phyloP scores from a whole-genome alignment of 2,888 invertebrate species.

The Mellilla xanthometata region DNA sequence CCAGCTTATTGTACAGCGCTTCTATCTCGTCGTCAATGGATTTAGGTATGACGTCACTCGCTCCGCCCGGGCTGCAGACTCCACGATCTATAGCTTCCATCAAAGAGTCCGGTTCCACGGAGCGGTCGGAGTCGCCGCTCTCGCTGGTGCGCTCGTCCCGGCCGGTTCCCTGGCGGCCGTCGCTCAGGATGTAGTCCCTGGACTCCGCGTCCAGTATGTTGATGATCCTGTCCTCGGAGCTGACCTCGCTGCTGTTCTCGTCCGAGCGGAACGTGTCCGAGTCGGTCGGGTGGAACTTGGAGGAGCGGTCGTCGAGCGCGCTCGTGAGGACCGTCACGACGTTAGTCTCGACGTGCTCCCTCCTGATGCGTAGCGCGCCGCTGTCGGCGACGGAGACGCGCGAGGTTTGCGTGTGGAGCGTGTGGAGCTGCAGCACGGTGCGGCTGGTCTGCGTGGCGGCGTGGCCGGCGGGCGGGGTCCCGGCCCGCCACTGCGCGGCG shows the following conservation, averaged over 20 bases:
- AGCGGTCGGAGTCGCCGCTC: constrained; percentile 43
- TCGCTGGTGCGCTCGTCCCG: constrained; percentile 42
- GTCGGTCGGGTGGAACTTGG: constrained; percentile 46
- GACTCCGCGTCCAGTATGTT: constrained; percentile 43
- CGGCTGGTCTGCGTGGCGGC: constrained; percentile 80
- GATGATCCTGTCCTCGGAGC: constrained; percentile 38
- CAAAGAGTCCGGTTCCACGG: constrained; percentile 66
- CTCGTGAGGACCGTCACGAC: constrained; percentile 34
- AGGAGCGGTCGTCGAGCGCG: constrained; percentile 49
- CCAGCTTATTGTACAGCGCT: constrained; percentile 58
- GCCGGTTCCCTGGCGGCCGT: constrained; percentile 33
- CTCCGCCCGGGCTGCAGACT: constrained; percentile 41
- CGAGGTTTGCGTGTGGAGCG: constrained; percentile 69
- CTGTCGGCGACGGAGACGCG: constrained; percentile 60
- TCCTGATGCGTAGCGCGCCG: constrained; percentile 37
- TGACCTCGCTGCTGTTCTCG: constrained; percentile 34
- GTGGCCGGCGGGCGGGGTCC: too few relatives aligned
- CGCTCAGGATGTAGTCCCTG: constrained; percentile 35
- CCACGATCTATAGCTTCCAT: constrained; percentile 39
- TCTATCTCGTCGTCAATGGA: constrained; percentile 60
- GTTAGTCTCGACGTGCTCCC: too few relatives aligned
- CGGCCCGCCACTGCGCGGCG: constrained; percentile 24
- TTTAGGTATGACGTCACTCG: constrained; percentile 35
- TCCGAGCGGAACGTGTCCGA: constrained; percentile 40
- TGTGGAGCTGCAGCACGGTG: constrained; percentile 75